These are phyloP conservation scores for human DNA, from an alignment of 2,113 vertebrate genomes.

Conservation along the genomic window GRCh38 chr1:119556001-119556500, in stretches of 20 bases:
- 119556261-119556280: neutral
- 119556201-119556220: neutral
- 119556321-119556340: neutral
- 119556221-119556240: neutral
- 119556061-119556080: too few relatives aligned
- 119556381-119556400: neutral
- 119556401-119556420: neutral
- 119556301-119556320: neutral
- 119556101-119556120: neutral
- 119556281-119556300: neutral
- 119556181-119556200: neutral
- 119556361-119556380: neutral
- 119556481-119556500: neutral
- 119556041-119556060: neutral
- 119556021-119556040: neutral
- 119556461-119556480: neutral
- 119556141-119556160: neutral
- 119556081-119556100: neutral
- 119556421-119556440: neutral
- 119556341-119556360: neutral
- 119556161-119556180: neutral
- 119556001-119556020: neutral
- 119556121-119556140: neutral
- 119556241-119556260: neutral
- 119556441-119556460: neutral